Conservation (phyloP, 2,113 vertebrate genomes). For the Grammomys dolichurus region DNA sequence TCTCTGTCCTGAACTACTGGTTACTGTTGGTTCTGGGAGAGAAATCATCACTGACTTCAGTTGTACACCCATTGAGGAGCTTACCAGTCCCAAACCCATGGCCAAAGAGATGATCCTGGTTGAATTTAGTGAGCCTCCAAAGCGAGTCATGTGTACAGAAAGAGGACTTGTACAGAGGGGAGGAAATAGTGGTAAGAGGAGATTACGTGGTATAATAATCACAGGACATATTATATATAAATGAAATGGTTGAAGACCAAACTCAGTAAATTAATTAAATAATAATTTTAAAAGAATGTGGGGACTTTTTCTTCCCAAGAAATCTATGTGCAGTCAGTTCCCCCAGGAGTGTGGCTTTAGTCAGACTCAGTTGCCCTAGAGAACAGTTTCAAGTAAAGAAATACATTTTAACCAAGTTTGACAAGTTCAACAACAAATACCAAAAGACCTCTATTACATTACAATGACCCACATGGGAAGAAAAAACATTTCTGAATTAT, state of each 20-base stretch:
- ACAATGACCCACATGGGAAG: constrained; percentile 33
- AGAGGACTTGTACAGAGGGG: not conserved
- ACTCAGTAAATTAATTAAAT: not conserved
- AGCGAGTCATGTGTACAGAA: too few species aligned
- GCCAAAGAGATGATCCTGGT: not conserved
- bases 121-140: not conserved
- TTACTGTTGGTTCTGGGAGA: not conserved
- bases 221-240: not conserved
- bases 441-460: not conserved
- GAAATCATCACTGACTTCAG: not conserved
- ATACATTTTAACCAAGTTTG: not conserved
- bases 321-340: not conserved
- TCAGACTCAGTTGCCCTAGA: not conserved
- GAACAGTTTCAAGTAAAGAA: not conserved
- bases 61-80: not conserved
- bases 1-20: not conserved
- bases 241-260: not conserved
- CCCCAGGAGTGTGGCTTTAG: not conserved
- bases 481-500: constrained; percentile 79
- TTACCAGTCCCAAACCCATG: not conserved
- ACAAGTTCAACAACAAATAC: constrained; percentile 2
- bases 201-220: not conserved
- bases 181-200: not conserved
- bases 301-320: not conserved
- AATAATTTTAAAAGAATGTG: not conserved